A percentile compares a stretch with the other conserved stretches of the same genome.
These are phyloP conservation scores for Sarcoramphus papa DNA, from an alignment of 2,797 vertebrate genomes.

Conservation along the genomic window DNA sequence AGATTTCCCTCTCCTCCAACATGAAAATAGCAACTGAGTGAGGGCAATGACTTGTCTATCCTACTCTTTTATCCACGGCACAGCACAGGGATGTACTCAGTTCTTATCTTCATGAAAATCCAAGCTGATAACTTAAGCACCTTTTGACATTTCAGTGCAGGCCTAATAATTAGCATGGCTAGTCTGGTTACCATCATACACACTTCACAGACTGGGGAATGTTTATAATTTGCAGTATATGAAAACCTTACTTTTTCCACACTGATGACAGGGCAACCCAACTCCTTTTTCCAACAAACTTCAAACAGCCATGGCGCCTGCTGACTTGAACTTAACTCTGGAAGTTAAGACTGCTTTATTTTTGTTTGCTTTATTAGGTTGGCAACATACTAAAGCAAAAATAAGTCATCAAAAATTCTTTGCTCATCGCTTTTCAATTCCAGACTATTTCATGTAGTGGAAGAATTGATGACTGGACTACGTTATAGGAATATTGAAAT, in stretches of 20 bases:
- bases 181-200: background rate
- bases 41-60: background rate
- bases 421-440: background rate
- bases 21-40: background rate
- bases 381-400: background rate
- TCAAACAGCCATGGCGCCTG: background rate
- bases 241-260: background rate
- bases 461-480: background rate
- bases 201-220: background rate
- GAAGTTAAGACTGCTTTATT: background rate
- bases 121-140: background rate
- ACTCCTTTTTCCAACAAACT: background rate
- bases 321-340: background rate
- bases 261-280: background rate
- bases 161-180: background rate
- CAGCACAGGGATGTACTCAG: background rate
- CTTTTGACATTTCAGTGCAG: background rate
- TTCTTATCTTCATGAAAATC: constrained; percentile 23
- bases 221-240: background rate
- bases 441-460: background rate
- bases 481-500: background rate
- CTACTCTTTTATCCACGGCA: background rate
- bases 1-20: background rate
- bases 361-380: background rate
- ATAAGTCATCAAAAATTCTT: background rate